Base-by-base conservation (phyloP, 2,113 vertebrate genomes). In the Malurus melanocephalus region DNA sequence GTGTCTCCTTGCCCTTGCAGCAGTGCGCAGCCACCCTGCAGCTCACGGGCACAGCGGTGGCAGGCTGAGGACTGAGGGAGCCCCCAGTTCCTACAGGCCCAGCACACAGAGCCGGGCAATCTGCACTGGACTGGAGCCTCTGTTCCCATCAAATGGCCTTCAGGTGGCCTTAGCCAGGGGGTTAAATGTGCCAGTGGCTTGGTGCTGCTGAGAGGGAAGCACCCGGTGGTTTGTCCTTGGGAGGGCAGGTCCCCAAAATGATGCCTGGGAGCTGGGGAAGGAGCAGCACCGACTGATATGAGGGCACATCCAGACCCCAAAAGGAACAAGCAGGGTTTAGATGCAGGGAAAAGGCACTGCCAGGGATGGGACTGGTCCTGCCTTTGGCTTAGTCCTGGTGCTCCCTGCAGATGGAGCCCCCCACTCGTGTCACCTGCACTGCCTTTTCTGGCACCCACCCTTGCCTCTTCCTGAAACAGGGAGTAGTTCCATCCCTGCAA, bases 1-100 rank as follows among this genome's bases (percentile, higher is more conserved):
- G 87, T 60, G 82, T 94, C 59, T 95, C 78, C 64, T 89, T 94
- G 88, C 61, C 88, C 66, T 92, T 55, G 83, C 43, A 84, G 87
- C 8, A 9, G 52, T 2, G 4, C 4, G 20, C 61, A 78, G 75
- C 56, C 12, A 16, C 51, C 48, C 30, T 1, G 2, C 51, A 45
- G 28, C 38, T 80, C 67, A 15, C 0, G 0, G 74, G 40, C 6
- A 16, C 60, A 26, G 33, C 1, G 0, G 28, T 30, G 62, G 77
- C 32, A 73, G 42, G 4, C 23, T 5, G 27, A 59, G 56, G 32
- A 9, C 43, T 55, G 67, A 61, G 76, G 42, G 73, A 35, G 20
- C 26, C 72, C 61, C 1, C 1, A 11, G 51, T 76, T 92, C 51
- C 76, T 24, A 3, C 52, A 40, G 60, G 51, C 22, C 46, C 1